These are phyloP conservation scores for Arizona elegans DNA, from an alignment of 2,113 vertebrate genomes.

Conservation along the genomic window DNA sequence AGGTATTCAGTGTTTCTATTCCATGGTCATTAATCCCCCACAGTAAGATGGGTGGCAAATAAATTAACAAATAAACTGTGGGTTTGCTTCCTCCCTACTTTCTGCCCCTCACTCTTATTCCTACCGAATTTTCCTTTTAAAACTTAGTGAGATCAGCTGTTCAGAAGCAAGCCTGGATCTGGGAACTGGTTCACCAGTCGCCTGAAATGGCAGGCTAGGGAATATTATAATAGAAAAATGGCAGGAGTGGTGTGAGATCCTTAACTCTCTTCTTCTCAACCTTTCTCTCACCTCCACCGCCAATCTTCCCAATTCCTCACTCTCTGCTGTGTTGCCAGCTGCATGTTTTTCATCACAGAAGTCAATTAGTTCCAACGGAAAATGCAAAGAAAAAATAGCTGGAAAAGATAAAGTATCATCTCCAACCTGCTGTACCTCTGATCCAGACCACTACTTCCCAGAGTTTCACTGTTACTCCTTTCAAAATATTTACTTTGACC, in stretches of 20 bases:
- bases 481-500: not conserved
- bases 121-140: not conserved
- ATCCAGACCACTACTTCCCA: too few relatives aligned
- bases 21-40: not conserved
- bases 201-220: not conserved
- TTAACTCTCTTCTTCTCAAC: not conserved
- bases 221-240: not conserved
- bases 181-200: not conserved
- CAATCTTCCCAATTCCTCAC: not conserved
- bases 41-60: not conserved
- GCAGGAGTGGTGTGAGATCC: not conserved
- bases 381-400: too few relatives aligned
- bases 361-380: not conserved
- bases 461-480: too few relatives aligned
- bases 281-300: not conserved
- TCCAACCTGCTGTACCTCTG: too few relatives aligned
- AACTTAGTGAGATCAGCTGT: not conserved
- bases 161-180: not conserved
- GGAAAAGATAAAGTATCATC: not conserved
- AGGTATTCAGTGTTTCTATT: not conserved
- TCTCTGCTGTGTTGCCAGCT: not conserved
- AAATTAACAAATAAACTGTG: not conserved
- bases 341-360: not conserved
- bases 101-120: not conserved
- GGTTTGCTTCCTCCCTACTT: not conserved